A percentile compares a stretch with the other conserved stretches of the same genome.
These are phyloP conservation scores for Calypte anna DNA, from an alignment of 2,113 vertebrate species.

Conservation along the genomic window DNA sequence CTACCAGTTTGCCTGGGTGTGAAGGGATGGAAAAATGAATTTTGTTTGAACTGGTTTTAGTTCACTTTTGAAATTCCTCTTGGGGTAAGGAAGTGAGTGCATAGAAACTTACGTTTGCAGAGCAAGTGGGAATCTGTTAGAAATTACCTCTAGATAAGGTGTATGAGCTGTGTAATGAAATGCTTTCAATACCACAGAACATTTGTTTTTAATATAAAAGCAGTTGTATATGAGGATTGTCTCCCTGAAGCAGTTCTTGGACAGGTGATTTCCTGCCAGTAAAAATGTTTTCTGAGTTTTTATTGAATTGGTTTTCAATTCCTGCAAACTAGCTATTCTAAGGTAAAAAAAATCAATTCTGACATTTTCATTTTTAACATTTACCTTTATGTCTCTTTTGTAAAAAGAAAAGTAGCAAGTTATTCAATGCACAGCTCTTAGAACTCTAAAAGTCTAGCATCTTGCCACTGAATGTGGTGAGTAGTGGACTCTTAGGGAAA, in stretches of 20 bases:
- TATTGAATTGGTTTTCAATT: constrained; percentile 53
- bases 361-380: constrained; percentile 52
- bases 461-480: neutral
- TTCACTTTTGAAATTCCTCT: constrained; percentile 68
- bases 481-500: neutral
- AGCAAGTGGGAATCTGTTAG: constrained; percentile 75
- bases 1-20: constrained; percentile 57
- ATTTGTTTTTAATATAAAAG: constrained; percentile 80
- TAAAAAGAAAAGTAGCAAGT: constrained; percentile 20
- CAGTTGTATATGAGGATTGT: constrained; percentile 61
- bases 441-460: neutral
- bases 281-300: constrained; percentile 69
- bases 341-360: constrained; percentile 42
- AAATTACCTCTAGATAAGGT: constrained; percentile 77
- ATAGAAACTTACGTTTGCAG: constrained; percentile 69
- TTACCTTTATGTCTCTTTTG: neutral
- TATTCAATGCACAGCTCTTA: neutral
- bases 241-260: constrained; percentile 49
- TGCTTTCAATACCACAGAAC: constrained; percentile 68
- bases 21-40: constrained; percentile 71
- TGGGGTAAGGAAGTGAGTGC: constrained; percentile 46
- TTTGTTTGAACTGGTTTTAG: constrained; percentile 73
- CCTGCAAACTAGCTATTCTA: constrained; percentile 44
- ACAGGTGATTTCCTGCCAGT: constrained; percentile 70
- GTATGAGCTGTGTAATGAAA: constrained; percentile 67